Evolutionary conservation across 2,113 vertebrate genomes (phyloP).

Genomic region (Tinamus guttatus): DNA sequence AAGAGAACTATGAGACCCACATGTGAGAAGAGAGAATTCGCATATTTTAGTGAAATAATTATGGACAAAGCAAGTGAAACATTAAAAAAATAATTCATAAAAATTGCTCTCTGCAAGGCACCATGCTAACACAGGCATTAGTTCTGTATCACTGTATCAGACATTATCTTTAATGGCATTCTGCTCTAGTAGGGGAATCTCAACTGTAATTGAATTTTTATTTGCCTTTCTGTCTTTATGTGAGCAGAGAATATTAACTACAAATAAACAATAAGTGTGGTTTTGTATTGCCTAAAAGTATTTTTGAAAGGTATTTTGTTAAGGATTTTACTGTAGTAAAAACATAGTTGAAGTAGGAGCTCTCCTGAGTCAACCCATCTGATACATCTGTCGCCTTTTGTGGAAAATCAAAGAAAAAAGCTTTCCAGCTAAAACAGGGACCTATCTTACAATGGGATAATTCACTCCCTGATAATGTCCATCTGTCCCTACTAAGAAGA

Average conservation of each 20-base stretch:
- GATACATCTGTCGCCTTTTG: not conserved
- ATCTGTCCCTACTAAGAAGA: not conserved
- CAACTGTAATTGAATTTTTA: not conserved
- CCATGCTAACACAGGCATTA: not conserved
- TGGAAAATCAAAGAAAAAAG: not conserved
- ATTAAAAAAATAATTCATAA: not conserved
- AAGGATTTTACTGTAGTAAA: not conserved
- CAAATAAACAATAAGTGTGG: not conserved
- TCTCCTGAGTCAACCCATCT: not conserved
- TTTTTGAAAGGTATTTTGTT: not conserved
- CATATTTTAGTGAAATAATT: not conserved
- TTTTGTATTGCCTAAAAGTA: not conserved
- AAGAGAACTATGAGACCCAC: not conserved
- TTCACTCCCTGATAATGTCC: not conserved
- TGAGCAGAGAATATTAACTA: not conserved
- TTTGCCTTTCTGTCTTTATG: not conserved
- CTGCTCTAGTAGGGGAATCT: not conserved
- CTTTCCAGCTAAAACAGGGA: not conserved
- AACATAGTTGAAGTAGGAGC: not conserved
- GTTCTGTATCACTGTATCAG: not conserved
- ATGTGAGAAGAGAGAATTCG: not conserved
- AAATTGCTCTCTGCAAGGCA: not conserved
- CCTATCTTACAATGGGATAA: not conserved
- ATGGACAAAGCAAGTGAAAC: not conserved
- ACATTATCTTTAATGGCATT: not conserved